A percentile compares a stretch with the other conserved stretches of the same genome.
phyloP scores from a whole-genome alignment of 2,888 invertebrate genomes.

The Lycia hirtaria region DNA sequence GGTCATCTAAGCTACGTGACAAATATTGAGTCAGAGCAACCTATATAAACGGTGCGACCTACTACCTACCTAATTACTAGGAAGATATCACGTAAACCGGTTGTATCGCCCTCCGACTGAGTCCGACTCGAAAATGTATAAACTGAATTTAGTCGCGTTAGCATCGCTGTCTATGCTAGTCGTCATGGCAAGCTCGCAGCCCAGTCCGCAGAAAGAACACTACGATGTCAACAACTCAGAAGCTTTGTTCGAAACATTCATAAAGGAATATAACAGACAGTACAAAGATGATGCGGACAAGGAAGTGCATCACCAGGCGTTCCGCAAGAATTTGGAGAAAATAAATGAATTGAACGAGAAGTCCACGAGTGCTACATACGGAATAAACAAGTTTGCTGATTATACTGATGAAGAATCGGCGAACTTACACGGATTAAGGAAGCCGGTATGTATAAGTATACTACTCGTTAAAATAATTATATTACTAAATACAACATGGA shows the following conservation, averaged over 20 bases:
- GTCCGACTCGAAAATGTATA: neutral
- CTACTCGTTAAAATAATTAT: too few relatives aligned
- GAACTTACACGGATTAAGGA: neutral
- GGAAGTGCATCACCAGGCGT: constrained; percentile 45
- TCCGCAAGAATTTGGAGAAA: constrained; percentile 27
- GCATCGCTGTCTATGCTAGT: constrained; percentile 10
- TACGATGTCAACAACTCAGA: constrained; percentile 45
- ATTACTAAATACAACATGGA: too few relatives aligned
- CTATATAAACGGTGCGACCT: neutral
- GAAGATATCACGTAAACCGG: neutral
- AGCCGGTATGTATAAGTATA: neutral
- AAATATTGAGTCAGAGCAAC: neutral
- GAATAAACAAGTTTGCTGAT: constrained; percentile 23
- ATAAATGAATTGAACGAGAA: constrained; percentile 18
- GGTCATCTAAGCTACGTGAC: neutral
- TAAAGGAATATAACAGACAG: constrained; percentile 41
- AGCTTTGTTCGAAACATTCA: constrained; percentile 48
- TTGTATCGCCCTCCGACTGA: neutral
- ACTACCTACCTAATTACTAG: neutral
- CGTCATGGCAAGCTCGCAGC: constrained; percentile 10
- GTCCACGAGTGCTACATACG: neutral
- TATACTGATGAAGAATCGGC: constrained; percentile 17
- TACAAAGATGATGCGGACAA: constrained; percentile 49
- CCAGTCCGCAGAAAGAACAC: neutral
- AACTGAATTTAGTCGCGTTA: constrained; percentile 10